Base-by-base conservation (phyloP, 2,888 invertebrate species). In the Tiliacea aurago region DNA sequence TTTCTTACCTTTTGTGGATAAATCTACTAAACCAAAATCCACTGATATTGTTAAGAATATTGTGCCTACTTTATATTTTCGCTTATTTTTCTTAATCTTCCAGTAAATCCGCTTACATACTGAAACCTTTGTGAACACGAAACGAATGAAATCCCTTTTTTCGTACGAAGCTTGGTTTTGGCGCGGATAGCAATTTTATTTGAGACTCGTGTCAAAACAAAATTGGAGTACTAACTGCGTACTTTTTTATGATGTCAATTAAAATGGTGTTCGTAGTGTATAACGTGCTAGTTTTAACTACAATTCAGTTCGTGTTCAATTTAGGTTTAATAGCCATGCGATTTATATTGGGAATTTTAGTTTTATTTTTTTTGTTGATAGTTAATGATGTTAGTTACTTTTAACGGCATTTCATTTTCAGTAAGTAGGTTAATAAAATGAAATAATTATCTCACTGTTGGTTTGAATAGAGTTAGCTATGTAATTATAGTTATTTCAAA, bases 51-150 rank as follows among this genome's bases (percentile, higher is more conserved):
- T 81, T 81, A 86, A 79, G 82, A 89, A 88, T 88, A 86, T 85
- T 84, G 85, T 84, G 82, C 88, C 76, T 85, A 86, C 87, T 89
- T 87, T 89, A 89, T 88, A 89, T 90, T 87, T 89, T 89, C 86
- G 80, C 84, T 86, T 90, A 88, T 90, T 90, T 90, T 90, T 88
- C 89, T 88, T 92, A 93, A 94, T 94, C 93, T 90, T 80, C 66
- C 68, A 71, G 86, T 76, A 91, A 93, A 92, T 90, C 93, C 87
- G 91, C 93, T 93, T 93, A 93, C 88, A 90, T 84, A 87, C 83
- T 86, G 86, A 88, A 88, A 86, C 87, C 90, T 90, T 91, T 92
- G 91, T 89, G 91, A 91, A 90, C 88, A 88, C 88, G 88, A 90
- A 79, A 86, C 88, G 90, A 89, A 89, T 83, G 81, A 89, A 93